Evolutionary conservation across 1,140 invertebrate species (phyloP).

Genomic region (fruit fly (Drosophila melanogaster)): DNA sequence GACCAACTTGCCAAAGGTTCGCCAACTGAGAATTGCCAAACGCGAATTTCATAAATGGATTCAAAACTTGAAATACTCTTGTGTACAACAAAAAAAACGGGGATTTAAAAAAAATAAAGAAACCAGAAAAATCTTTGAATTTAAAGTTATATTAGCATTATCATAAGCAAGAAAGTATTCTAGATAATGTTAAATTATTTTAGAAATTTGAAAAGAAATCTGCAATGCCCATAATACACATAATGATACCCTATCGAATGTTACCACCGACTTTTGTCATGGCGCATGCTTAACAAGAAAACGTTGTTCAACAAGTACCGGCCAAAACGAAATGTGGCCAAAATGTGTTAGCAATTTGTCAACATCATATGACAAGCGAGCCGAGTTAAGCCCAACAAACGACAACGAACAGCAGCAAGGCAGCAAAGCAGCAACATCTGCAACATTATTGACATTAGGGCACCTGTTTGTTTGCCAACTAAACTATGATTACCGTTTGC

Average conservation of each 20-base stretch:
- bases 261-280: constrained; percentile 33
- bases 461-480: constrained; percentile 78
- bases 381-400: constrained; percentile 37
- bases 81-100: neutral
- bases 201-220: neutral
- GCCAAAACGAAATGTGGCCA: constrained; percentile 62
- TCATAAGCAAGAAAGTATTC: too few species aligned
- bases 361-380: constrained; percentile 73
- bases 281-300: constrained; percentile 54
- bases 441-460: constrained; percentile 75
- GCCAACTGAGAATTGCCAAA: neutral
- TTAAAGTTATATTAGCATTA: too few species aligned
- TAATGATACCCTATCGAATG: constrained; percentile 15
- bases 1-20: constrained; percentile 3
- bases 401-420: constrained; percentile 16
- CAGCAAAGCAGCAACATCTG: constrained; percentile 21
- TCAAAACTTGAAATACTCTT: neutral
- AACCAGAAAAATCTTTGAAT: too few species aligned
- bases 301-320: constrained; percentile 45
- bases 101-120: too few species aligned
- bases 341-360: constrained; percentile 80
- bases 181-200: neutral
- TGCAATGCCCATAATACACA: too few species aligned
- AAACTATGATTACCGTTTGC: constrained; percentile 77
- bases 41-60: neutral